Base-by-base conservation (phyloP, 2,888 invertebrate species). In the Diarsia rubi region DNA sequence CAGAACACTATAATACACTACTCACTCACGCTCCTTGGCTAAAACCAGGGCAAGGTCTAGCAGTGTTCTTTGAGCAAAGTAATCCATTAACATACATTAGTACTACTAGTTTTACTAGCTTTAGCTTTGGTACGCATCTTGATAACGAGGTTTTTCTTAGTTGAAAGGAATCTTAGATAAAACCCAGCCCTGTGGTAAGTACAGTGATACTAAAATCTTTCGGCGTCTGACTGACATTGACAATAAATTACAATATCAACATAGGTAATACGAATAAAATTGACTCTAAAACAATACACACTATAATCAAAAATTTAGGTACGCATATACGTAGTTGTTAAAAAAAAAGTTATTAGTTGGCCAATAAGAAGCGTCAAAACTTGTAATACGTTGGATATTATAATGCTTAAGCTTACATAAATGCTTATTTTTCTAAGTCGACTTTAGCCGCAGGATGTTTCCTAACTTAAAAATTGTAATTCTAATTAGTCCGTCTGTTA, bases 71-170 rank as follows among this genome's bases (percentile, higher is more conserved):
- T 60, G 69, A 76, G 70, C n/a, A 21, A 68, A 82, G 59, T 75
- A 77, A 76, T 82, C 77, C 82, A 81, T 81, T 81, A 68, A 68
- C 77, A 67, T 68, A 74, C 60, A 54, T 62, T 71, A 47, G 59
- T 19, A 19, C 37, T 37, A 27, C 60, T 65, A n/a, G 42, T 6
- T 66, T 27, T 42, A 37, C 57, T 27, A 59, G n/a, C 16, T 64
- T 31, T 42, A 47, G 47, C 24, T 21, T 27, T 14, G 11, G 42
- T 9, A 9, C 59, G 27, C 52, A 42, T 81, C n/a, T 72, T 19
- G 24, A 31, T 45, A 63, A 45, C 37, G 27, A 47, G 27, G 14
- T 65, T 37, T 47, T 31, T 65, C 52, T 24, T 54, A 63, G 19
- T 70, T 9, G 42, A 42, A 57, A 16, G 3, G 37, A 71, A 71